A percentile compares a stretch with the other conserved stretches of the same genome.
Conservation (phyloP, 2,888 invertebrate species). For the Aradus depressus region DNA sequence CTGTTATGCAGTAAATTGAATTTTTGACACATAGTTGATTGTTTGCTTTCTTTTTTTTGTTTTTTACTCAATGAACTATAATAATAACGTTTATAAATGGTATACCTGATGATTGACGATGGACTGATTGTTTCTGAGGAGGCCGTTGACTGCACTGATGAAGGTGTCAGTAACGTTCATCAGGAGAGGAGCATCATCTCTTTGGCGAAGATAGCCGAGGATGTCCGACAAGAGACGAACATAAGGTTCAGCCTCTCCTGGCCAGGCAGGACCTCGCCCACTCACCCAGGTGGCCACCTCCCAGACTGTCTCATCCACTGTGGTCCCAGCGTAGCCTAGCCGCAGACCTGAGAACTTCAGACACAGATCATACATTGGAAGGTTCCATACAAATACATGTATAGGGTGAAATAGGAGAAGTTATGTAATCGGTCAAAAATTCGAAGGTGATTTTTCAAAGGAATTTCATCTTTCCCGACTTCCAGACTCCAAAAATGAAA, state of each 20-base stretch:
- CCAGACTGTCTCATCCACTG: slow-evolving; percentile 44
- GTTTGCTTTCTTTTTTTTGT: too few relatives aligned
- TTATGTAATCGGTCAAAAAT: too few relatives aligned
- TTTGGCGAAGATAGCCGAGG: slow-evolving; percentile 43
- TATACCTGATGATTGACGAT: slow-evolving; percentile 62
- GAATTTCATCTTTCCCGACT: too few relatives aligned
- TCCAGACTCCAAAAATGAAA: too few relatives aligned
- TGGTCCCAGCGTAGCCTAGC: slow-evolving; percentile 49
- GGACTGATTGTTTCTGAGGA: slow-evolving; percentile 54
- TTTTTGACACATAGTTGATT: too few relatives aligned
- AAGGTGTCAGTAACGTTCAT: slow-evolving; percentile 46
- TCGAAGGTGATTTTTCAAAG: too few relatives aligned
- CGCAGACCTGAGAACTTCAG: slow-evolving; percentile 45
- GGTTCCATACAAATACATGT: too few relatives aligned
- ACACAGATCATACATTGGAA: too few relatives aligned
- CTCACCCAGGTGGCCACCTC: slow-evolving; percentile 47
- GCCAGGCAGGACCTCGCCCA: slow-evolving; percentile 42
- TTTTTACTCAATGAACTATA: too few relatives aligned
- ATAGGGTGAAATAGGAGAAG: too few relatives aligned
- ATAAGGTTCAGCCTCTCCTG: slow-evolving; percentile 55
- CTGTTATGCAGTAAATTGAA: too few relatives aligned
- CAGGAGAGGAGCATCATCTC: slow-evolving; percentile 39
- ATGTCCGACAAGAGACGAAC: slow-evolving; percentile 47
- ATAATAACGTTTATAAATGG: too few relatives aligned
- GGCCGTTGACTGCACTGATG: slow-evolving; percentile 51